Base-by-base conservation (phyloP, 2,113 vertebrate genomes). In the Clarias gariepinus region DNA sequence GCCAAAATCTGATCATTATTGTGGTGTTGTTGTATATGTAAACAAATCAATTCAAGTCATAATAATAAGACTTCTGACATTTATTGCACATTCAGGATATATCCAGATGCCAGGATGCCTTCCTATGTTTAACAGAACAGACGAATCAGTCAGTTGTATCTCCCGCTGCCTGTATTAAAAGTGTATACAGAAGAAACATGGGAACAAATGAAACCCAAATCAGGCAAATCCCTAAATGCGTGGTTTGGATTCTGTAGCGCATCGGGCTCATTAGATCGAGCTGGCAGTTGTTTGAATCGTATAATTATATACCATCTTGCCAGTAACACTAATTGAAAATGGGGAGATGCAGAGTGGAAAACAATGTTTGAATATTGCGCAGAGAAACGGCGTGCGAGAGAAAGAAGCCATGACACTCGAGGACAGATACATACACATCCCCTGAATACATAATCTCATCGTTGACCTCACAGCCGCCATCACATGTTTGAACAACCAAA, bases 401-500 rank as follows among this genome's bases (percentile, higher is more conserved):
- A 83, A 83, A 69, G 73, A 58, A 33, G n/a, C 10, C 47, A n/a
- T 30, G 52, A 36, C 28, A 53, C 19, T 71, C 23, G 83, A 78
- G 74, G 87, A 89, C 66, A 85, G 58, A 76, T 73, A 76, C 28
- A 71, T 63, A 28, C 80, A 79, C 47, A 36, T 47, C 69, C 57
- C 16, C 90, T 89, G 92, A 93, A 91, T 94, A 88, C 91, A 2
- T 92, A 91, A 93, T 93, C 89, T 86, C 15, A 86, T 87, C 86
- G 85, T 91, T 91, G 91, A 94, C 93, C 93, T 93, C 91, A 91
- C 84, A 83, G 87, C 81, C 88, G 84, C 89, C 81, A 57, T 90
- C 80, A 79, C 84, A 83, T 93, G 92, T 94, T 94, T 94, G 92
- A 94, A 91, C 91, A 92, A 92, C 88, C 86, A 90, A 90, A 90